Base-by-base conservation (phyloP, 2,888 invertebrate species). In the Hoplodrina ambigua region DNA sequence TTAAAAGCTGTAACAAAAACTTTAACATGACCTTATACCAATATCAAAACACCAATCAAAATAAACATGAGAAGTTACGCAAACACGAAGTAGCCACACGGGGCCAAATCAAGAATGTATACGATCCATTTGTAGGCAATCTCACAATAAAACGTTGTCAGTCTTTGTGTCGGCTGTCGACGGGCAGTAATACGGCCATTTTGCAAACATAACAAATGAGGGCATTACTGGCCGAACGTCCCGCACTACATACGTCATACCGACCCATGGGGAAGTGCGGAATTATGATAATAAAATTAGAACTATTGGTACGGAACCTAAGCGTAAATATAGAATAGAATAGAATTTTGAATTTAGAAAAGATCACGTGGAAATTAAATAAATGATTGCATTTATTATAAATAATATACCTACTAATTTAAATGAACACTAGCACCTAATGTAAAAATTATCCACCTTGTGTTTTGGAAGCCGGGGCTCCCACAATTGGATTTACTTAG, bases 121-220 rank as follows among this genome's bases (percentile, higher is more conserved):
- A 89, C 80, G 89, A 91, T 90, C 93, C 92, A 94, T 93, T 94
- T 93, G 93, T 93, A 92, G 88, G 91, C 92, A 92, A 93, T 94
- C 91, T 91, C 83, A 91, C 92, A 93, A 93, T 93, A 94, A 94
- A 93, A 92, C 89, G 91, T 85, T 88, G 91, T 91, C 91, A 90
- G 90, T 89, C 91, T 93, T 94, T 93, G 93, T 93, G 92, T 89
- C 82, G 87, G 89, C 90, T 90, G 91, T 91, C 91, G 89, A 82
- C 90, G 86, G 82, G 82, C 84, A 82, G 90, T 91, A 91, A 90
- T 87, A 89, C 87, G 91, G 88, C 89, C 89, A 92, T 94, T 93
- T 91, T 90, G 90, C 92, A 84, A 90, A 92, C 88, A 89, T 94
- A 94, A 94, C 93, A 95, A 95, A 96, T 94, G 94, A 91, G 90